A percentile compares a stretch with the other conserved stretches of the same genome.
Conservation (phyloP, 2,797 vertebrate genomes). For the Vultur gryphus region DNA sequence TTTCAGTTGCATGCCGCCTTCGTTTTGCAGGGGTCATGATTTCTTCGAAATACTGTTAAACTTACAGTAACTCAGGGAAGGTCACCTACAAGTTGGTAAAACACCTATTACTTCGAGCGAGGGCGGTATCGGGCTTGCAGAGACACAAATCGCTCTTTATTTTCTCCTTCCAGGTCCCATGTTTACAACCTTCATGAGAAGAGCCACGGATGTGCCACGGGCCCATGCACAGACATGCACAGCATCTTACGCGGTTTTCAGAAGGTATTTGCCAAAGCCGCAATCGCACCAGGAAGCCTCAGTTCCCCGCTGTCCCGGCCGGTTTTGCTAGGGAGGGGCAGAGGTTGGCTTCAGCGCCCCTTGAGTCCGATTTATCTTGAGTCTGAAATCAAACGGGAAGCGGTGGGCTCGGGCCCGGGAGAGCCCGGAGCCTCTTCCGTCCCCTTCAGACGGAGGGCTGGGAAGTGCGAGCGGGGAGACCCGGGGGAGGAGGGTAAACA, state of each 20-base stretch:
- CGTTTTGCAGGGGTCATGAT: not conserved
- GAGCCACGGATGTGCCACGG: not conserved
- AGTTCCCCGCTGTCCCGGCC: not conserved
- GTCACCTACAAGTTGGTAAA: not conserved
- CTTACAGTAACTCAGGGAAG: not conserved
- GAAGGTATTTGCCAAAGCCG: not conserved
- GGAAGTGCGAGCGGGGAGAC: fast-evolving
- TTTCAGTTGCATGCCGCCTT: not conserved
- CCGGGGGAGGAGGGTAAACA: fast-evolving
- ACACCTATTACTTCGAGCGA: not conserved
- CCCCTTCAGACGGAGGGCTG: not conserved
- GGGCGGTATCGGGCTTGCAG: not conserved
- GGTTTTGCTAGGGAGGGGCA: not conserved
- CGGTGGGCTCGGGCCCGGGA: fast-evolving
- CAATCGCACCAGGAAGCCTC: not conserved
- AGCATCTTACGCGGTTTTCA: not conserved
- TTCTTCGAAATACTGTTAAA: not conserved
- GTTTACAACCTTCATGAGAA: not conserved
- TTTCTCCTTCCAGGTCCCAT: not conserved
- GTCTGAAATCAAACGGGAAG: not conserved
- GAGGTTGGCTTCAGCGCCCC: not conserved
- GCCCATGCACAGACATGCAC: not conserved
- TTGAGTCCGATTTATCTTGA: fast-evolving
- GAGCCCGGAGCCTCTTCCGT: not conserved
- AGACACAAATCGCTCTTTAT: not conserved